phyloP scores from a whole-genome alignment of 2,797 vertebrate species.

The Molossus alvarezi region DNA sequence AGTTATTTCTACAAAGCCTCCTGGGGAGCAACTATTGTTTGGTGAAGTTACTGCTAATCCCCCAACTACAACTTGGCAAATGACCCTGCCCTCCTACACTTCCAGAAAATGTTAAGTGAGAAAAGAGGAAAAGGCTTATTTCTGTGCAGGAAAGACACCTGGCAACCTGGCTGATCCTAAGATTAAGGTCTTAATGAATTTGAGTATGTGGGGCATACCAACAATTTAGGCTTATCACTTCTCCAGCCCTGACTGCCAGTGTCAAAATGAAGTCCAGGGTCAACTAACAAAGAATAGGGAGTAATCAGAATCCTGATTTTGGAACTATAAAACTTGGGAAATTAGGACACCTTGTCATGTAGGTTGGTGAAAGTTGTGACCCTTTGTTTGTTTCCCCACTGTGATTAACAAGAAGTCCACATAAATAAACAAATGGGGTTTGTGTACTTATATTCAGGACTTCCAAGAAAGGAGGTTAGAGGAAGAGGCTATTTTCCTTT shows the following conservation, averaged over 20 bases:
- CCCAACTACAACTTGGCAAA: neutral
- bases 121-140: neutral
- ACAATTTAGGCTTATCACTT: neutral
- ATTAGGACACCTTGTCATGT: neutral
- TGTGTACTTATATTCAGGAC: neutral
- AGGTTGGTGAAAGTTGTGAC: neutral
- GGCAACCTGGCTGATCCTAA: neutral
- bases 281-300: neutral
- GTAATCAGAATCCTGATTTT: neutral
- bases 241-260: neutral
- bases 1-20: neutral
- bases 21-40: neutral
- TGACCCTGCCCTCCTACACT: neutral
- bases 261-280: neutral
- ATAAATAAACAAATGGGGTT: neutral
- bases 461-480: neutral
- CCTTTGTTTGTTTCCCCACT: neutral
- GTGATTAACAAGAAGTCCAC: neutral
- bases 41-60: neutral
- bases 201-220: neutral
- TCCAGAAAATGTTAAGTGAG: neutral
- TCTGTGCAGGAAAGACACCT: neutral
- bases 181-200: neutral
- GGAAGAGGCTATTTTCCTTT: neutral
- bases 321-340: neutral